phyloP scores from a whole-genome alignment of 2,888 invertebrate genomes.

The Polyommatus iphigenia region DNA sequence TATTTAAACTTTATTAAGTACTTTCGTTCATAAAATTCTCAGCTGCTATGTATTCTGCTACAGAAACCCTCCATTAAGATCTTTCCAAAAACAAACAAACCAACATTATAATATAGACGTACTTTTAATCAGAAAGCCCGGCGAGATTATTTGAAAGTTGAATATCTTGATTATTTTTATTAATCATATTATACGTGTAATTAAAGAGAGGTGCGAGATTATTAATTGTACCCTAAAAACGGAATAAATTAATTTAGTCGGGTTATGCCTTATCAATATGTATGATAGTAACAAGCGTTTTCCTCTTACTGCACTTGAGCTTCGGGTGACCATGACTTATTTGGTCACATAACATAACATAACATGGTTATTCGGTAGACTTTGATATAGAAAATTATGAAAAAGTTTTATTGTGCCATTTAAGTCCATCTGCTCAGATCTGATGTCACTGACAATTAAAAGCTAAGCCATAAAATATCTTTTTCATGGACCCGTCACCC shows the following conservation, averaged over 20 bases:
- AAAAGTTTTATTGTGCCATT: background rate
- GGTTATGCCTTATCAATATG: slow-evolving; percentile 41
- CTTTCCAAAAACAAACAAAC: background rate
- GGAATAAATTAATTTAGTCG: slow-evolving; percentile 44
- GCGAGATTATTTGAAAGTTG: slow-evolving; percentile 39
- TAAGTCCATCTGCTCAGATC: too few species aligned
- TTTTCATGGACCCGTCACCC: too few species aligned
- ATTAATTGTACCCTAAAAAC: slow-evolving; percentile 44
- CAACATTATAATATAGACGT: slow-evolving; percentile 30
- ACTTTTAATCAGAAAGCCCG: slow-evolving; percentile 33
- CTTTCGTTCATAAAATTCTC: too few species aligned
- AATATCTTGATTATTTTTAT: slow-evolving; percentile 38
- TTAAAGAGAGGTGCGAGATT: slow-evolving; percentile 42
- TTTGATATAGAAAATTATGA: background rate
- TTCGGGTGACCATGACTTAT: background rate
- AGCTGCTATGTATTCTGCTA: too few species aligned
- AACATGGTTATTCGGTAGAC: background rate
- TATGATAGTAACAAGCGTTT: slow-evolving; percentile 32
- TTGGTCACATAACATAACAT: too few species aligned
- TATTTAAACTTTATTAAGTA: too few species aligned
- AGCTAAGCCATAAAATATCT: too few species aligned
- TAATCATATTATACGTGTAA: slow-evolving; percentile 39
- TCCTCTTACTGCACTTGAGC: slow-evolving; percentile 32
- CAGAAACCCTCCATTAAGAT: background rate
- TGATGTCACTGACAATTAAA: too few species aligned